phyloP scores from a whole-genome alignment of 2,888 invertebrate genomes.

The Gnatocerus cornutus region DNA sequence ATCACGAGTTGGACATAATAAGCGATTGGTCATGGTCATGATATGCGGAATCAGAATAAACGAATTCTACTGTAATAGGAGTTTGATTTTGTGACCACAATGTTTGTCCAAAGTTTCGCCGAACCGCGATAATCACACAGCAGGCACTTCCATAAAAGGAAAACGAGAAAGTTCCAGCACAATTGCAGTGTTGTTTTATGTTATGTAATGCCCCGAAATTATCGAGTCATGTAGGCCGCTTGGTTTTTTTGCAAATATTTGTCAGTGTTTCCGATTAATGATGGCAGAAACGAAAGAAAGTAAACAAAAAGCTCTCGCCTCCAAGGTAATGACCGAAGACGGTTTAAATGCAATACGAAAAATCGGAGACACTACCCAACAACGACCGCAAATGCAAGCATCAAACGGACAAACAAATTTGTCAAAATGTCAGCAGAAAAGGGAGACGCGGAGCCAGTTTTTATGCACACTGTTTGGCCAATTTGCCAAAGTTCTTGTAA shows the following conservation, averaged over 20 bases:
- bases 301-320: slow-evolving; percentile 26
- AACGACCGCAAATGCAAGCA: slow-evolving; percentile 34
- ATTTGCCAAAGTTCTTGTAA: slow-evolving; percentile 63
- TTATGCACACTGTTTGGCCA: slow-evolving; percentile 59
- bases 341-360: slow-evolving; percentile 30
- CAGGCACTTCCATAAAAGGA: slow-evolving; percentile 16
- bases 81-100: slow-evolving; percentile 3
- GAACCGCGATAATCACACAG: slow-evolving; percentile 22
- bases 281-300: slow-evolving; percentile 15
- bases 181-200: not conserved
- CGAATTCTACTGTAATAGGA: too few relatives aligned
- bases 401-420: slow-evolving; percentile 65
- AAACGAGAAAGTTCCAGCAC: slow-evolving; percentile 22
- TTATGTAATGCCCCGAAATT: not conserved
- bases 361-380: slow-evolving; percentile 13
- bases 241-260: slow-evolving; percentile 19
- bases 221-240: not conserved
- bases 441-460: slow-evolving; percentile 56
- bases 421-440: slow-evolving; percentile 64
- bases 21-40: too few relatives aligned
- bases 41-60: too few relatives aligned
- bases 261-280: slow-evolving; percentile 8
- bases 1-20: too few relatives aligned
- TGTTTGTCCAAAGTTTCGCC: slow-evolving; percentile 14
- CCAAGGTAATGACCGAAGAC: slow-evolving; percentile 46